A percentile compares a stretch with the other conserved stretches of the same genome.
Conservation (phyloP, 37 sponge, comb jelly and placozoan genomes). For the Chondrosia reniformis region DNA sequence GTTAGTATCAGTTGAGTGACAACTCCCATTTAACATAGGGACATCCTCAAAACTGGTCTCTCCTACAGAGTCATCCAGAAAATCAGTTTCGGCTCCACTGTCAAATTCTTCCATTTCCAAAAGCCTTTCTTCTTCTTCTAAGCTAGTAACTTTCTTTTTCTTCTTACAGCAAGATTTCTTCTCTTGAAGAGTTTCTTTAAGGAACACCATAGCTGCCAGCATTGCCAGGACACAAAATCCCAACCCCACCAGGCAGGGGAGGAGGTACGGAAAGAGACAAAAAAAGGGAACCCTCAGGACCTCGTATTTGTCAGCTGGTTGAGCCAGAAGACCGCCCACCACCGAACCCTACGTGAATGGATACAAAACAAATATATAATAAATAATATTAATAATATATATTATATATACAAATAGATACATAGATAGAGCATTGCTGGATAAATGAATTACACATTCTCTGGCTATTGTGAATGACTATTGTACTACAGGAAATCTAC, state of each 20-base stretch:
- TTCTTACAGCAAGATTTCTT: constrained; percentile 13
- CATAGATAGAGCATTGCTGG: no score
- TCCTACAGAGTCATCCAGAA: no score
- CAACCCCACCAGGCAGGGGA: constrained; percentile 75
- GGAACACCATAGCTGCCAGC: constrained; percentile 50
- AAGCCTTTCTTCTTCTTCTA: neutral
- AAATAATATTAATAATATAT: neutral
- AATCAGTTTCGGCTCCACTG: constrained; percentile 14
- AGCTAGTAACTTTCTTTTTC: no score
- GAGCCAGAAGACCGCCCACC: constrained; percentile 79
- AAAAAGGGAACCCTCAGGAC: constrained; percentile 59
- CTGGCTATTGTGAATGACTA: no score
- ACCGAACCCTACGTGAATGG: constrained; percentile 51
- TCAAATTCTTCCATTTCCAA: constrained; percentile 19
- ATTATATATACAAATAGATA: no score
- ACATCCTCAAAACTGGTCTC: no score
- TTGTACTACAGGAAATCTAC: no score
- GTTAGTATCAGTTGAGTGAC: no score
- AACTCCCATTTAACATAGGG: no score
- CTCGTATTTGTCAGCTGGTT: constrained; percentile 75
- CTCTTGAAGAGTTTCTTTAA: constrained; percentile 68
- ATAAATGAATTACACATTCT: no score
- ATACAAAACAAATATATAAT: neutral
- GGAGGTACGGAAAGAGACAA: constrained; percentile 74
- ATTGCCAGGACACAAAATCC: constrained; percentile 34